Conservation (phyloP, 2,888 invertebrate genomes). For the Tetramorium bicarinatum region DNA sequence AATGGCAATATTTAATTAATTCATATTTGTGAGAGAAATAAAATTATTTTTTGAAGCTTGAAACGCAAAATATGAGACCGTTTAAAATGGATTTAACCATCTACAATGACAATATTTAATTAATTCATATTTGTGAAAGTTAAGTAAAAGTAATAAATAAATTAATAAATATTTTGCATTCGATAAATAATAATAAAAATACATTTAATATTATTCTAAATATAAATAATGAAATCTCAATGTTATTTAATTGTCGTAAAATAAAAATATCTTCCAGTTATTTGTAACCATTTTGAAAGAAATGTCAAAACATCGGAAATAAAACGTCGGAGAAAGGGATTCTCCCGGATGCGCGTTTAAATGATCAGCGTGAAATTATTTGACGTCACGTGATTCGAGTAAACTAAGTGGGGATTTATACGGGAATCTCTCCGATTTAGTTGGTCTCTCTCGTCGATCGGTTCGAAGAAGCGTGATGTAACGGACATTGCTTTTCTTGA, state of each 20-base stretch:
- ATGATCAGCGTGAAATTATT: conserved; percentile 14
- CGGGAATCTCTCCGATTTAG: conserved; percentile 42
- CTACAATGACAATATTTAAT: background rate
- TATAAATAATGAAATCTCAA: background rate
- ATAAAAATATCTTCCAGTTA: background rate
- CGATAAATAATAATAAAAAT: background rate
- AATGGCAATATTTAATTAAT: background rate
- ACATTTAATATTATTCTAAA: conserved; percentile 2
- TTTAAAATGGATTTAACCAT: background rate
- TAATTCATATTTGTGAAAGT: background rate
- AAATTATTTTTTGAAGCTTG: no score
- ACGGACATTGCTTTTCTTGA: conserved; percentile 68
- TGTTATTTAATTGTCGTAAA: background rate
- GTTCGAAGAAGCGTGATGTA: conserved; percentile 68
- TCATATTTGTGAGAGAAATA: background rate
- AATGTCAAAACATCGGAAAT: background rate
- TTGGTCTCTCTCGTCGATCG: conserved; percentile 37
- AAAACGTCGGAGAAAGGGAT: background rate
- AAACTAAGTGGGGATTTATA: conserved; percentile 10
- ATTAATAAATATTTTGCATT: conserved; percentile 3
- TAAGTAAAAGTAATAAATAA: background rate
- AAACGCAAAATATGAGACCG: background rate
- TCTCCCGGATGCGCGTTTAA: background rate
- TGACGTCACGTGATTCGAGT: background rate
- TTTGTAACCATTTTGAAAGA: background rate